These are phyloP conservation scores for Myotis pilosus DNA, from an alignment of 2,797 vertebrate species.

Conservation along the genomic window DNA sequence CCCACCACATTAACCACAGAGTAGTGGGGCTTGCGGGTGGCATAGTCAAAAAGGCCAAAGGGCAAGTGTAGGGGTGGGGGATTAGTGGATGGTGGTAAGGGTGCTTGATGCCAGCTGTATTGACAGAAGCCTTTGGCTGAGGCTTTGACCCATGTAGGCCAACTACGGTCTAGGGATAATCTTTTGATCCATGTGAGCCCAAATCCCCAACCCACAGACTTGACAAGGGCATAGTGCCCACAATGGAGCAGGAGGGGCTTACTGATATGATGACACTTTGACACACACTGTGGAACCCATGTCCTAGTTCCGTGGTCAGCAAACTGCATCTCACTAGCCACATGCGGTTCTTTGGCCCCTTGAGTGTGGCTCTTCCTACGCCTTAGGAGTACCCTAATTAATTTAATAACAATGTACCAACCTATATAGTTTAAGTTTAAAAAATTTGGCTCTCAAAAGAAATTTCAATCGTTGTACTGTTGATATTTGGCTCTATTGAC, in stretches of 20 bases:
- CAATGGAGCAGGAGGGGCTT: neutral
- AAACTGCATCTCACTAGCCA: too few relatives aligned
- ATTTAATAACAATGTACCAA: too few relatives aligned
- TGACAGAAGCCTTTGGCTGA: neutral
- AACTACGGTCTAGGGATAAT: neutral
- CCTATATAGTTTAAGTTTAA: too few relatives aligned
- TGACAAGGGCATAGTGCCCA: neutral
- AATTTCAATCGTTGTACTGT: too few relatives aligned
- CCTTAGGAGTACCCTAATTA: too few relatives aligned
- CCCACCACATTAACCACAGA: neutral
- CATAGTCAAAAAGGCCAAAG: neutral
- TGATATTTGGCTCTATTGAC: too few relatives aligned
- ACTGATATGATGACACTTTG: neutral
- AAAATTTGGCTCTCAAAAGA: too few relatives aligned
- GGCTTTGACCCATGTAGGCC: neutral
- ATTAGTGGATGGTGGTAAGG: neutral
- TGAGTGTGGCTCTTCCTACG: too few relatives aligned
- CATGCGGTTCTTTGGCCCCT: too few relatives aligned
- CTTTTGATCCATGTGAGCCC: neutral
- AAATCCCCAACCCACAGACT: neutral
- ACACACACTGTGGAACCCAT: neutral
- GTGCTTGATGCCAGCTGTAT: neutral
- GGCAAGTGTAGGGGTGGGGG: neutral
- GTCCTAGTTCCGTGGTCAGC: neutral
- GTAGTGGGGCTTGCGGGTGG: neutral